Percentiles rank a stretch among this genome's conserved stretches.
These are phyloP conservation scores for Sceloporus tristichus DNA, from an alignment of 2,113 vertebrate species.

Conservation along the genomic window DNA sequence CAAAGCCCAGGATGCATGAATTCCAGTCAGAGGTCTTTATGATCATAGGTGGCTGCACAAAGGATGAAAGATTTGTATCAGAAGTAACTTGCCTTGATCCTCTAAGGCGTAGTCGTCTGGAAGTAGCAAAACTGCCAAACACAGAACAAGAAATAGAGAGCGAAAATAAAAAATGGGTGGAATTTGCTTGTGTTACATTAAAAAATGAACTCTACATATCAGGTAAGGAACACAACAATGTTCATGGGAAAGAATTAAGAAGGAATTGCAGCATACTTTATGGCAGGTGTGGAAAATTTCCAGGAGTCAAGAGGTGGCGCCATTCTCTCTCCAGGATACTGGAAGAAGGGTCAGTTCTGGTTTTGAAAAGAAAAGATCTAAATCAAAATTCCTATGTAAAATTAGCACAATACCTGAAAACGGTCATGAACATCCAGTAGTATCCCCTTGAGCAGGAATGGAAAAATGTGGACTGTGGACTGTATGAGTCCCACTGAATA, in stretches of 20 bases:
- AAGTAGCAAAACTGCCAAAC: slow-evolving; percentile 92
- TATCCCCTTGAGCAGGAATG: too few relatives aligned
- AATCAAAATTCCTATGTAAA: too few relatives aligned
- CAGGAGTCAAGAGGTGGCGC: neutral
- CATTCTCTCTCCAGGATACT: too few relatives aligned
- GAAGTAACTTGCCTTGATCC: slow-evolving; percentile 97
- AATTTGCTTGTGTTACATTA: slow-evolving; percentile 94
- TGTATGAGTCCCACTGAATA: too few relatives aligned
- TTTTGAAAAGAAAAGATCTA: too few relatives aligned
- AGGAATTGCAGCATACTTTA: neutral
- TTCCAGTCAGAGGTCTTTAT: slow-evolving; percentile 97
- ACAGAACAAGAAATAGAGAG: slow-evolving; percentile 89
- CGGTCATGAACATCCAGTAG: too few relatives aligned
- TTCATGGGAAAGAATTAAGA: neutral
- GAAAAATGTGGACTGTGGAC: too few relatives aligned
- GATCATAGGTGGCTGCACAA: slow-evolving; percentile 97
- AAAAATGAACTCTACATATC: slow-evolving; percentile 98
- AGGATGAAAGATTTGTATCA: slow-evolving; percentile 94
- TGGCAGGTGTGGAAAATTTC: too few relatives aligned
- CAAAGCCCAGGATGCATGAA: slow-evolving; percentile 92
- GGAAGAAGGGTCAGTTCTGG: too few relatives aligned
- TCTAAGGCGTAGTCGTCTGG: slow-evolving; percentile 93
- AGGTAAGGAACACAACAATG: slow-evolving; percentile 79
- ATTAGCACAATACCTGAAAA: too few relatives aligned
- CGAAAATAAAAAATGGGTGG: slow-evolving; percentile 96